A percentile compares a stretch with the other conserved stretches of the same genome.
Conservation (phyloP, 2,888 invertebrate species). For the Diachrysia chrysitis region DNA sequence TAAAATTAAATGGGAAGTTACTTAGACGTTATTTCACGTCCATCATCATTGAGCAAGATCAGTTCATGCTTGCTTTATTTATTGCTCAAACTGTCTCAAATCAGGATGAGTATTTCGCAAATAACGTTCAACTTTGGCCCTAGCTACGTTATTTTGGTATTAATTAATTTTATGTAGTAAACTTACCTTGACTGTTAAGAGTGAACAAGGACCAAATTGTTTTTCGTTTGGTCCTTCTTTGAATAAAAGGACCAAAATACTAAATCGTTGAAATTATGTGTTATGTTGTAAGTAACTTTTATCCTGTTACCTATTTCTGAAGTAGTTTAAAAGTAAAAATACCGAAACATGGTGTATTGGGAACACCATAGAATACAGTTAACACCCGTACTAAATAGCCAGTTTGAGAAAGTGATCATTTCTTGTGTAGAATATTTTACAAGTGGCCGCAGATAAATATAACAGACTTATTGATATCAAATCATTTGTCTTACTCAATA, state of each 20-base stretch:
- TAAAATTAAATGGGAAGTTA: conserved; percentile 1
- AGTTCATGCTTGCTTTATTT: conserved; percentile 41
- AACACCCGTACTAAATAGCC: too few relatives aligned
- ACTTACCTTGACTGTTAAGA: background rate
- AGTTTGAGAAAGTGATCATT: too few relatives aligned
- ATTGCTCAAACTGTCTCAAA: conserved; percentile 46
- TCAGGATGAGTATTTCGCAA: conserved; percentile 51
- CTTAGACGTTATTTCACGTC: conserved; percentile 39
- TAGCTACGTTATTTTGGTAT: conserved; percentile 23
- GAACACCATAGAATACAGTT: too few relatives aligned
- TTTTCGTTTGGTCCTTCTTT: background rate
- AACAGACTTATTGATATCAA: too few relatives aligned
- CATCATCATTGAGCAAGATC: conserved; percentile 36
- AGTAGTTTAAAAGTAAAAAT: too few relatives aligned
- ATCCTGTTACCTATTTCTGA: too few relatives aligned
- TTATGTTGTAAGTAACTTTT: too few relatives aligned
- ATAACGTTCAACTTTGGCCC: conserved; percentile 47
- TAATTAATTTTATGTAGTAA: conserved; percentile 12
- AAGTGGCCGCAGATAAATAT: too few relatives aligned
- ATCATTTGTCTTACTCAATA: background rate
- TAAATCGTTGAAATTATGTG: too few relatives aligned
- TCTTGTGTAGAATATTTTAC: too few relatives aligned
- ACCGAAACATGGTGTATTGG: too few relatives aligned
- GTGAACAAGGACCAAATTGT: background rate
- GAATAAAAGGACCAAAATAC: background rate